phyloP scores from a whole-genome alignment of 2,797 vertebrate genomes.

The Spinibarbus caldwelli region DNA sequence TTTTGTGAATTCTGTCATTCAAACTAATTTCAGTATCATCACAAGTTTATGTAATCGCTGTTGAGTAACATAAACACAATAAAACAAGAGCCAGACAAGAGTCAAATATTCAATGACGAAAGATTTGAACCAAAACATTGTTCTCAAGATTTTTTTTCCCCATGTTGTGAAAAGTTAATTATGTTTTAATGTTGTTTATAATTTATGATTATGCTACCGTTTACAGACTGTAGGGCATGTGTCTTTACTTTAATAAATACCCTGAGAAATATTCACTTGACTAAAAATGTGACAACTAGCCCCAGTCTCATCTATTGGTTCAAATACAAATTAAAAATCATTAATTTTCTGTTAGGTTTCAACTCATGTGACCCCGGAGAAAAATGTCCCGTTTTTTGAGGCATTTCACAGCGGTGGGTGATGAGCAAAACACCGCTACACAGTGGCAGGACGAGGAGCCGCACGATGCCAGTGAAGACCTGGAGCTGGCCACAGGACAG shows the following conservation, averaged over 20 bases:
- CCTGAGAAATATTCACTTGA: not conserved
- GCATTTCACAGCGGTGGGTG: slow-evolving; percentile 90
- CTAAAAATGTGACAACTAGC: too few relatives aligned
- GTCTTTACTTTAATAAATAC: too few relatives aligned
- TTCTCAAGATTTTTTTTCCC: too few relatives aligned
- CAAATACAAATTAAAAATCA: not conserved
- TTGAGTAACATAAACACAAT: too few relatives aligned
- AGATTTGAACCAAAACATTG: too few relatives aligned
- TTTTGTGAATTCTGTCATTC: too few relatives aligned
- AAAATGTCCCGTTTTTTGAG: slow-evolving; percentile 88
- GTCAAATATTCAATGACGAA: too few relatives aligned
- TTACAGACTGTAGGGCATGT: not conserved
- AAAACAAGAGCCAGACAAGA: too few relatives aligned
- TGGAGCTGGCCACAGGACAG: slow-evolving; percentile 59
- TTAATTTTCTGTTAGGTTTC: not conserved
- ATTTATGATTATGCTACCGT: not conserved
- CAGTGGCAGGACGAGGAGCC: slow-evolving; percentile 80
- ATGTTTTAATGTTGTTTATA: not conserved
- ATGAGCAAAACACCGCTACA: slow-evolving; percentile 71
- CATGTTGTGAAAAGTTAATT: not conserved
- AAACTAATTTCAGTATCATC: too few relatives aligned
- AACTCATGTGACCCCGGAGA: slow-evolving; percentile 7
- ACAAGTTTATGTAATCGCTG: too few relatives aligned
- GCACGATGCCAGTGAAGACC: slow-evolving; percentile 62
- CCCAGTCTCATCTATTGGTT: not conserved